These are phyloP conservation scores for Opisthocomus hoazin DNA, from an alignment of 2,113 vertebrate species.

Conservation along the genomic window DNA sequence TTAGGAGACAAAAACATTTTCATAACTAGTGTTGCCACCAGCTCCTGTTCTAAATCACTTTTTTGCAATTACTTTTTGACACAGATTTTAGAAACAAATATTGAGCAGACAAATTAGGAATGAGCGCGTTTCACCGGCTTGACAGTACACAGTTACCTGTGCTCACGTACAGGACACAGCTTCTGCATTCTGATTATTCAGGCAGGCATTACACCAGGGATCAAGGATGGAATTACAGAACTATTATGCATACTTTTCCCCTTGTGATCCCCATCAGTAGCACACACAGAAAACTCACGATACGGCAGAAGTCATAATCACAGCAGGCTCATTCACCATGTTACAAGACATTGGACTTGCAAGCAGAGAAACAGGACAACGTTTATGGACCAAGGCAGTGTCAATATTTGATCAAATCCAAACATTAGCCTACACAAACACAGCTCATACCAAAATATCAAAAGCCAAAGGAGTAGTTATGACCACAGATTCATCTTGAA, in stretches of 20 bases:
- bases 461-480: neutral
- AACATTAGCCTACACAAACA: neutral
- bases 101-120: neutral
- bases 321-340: rapidly evolving
- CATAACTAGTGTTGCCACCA: neutral
- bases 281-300: neutral
- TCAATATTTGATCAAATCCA: neutral
- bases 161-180: rapidly evolving
- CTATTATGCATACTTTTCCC: rapidly evolving
- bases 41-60: neutral
- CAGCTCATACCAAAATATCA: neutral
- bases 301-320: neutral
- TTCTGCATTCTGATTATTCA: rapidly evolving
- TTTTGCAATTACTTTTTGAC: neutral
- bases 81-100: neutral
- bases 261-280: neutral
- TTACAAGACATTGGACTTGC: neutral
- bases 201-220: neutral
- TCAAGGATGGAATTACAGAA: neutral
- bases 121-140: rapidly evolving
- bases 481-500: neutral
- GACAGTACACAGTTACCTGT: neutral
- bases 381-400: neutral
- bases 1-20: neutral
- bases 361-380: neutral